phyloP scores from a whole-genome alignment of 2,797 vertebrate species.

The Fistularia commersonii region DNA sequence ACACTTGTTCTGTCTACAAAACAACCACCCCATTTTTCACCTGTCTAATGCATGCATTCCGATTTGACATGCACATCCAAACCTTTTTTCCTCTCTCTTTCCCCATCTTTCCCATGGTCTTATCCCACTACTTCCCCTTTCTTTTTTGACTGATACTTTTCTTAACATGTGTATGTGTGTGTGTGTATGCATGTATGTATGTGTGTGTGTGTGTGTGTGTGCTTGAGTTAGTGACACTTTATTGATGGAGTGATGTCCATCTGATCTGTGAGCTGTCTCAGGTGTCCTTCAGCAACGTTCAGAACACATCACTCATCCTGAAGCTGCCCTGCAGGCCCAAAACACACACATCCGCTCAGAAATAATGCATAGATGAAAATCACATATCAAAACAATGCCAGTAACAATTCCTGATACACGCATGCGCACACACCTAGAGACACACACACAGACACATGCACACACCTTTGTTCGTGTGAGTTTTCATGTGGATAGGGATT shows the following conservation, averaged over 20 bases:
- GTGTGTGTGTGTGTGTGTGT: background rate
- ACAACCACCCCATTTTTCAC: slow-evolving; percentile 75
- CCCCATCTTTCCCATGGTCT: background rate
- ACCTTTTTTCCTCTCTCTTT: slow-evolving; percentile 6
- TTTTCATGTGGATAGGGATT: slow-evolving; percentile 3
- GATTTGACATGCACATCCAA: slow-evolving; percentile 48
- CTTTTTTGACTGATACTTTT: too few relatives aligned
- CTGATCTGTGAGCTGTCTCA: slow-evolving; percentile 57
- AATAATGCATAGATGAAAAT: slow-evolving; percentile 61
- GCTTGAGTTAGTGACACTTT: slow-evolving; percentile 30
- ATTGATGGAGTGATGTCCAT: slow-evolving; percentile 63
- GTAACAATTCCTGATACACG: too few relatives aligned
- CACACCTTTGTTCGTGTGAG: too few relatives aligned
- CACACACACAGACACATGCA: too few relatives aligned
- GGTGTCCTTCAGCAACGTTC: slow-evolving; percentile 69
- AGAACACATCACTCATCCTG: slow-evolving; percentile 76
- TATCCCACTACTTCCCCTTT: slow-evolving; percentile 36
- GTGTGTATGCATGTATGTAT: background rate
- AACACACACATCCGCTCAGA: slow-evolving; percentile 66
- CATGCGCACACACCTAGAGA: too few relatives aligned
- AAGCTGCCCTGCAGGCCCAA: slow-evolving; percentile 76
- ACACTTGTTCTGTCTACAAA: slow-evolving; percentile 69
- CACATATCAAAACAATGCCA: slow-evolving; percentile 45
- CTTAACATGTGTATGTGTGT: slow-evolving; percentile 21
- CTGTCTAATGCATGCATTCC: slow-evolving; percentile 63